Conservation (phyloP, 2,797 vertebrate genomes). For the Austrolebias charrua region DNA sequence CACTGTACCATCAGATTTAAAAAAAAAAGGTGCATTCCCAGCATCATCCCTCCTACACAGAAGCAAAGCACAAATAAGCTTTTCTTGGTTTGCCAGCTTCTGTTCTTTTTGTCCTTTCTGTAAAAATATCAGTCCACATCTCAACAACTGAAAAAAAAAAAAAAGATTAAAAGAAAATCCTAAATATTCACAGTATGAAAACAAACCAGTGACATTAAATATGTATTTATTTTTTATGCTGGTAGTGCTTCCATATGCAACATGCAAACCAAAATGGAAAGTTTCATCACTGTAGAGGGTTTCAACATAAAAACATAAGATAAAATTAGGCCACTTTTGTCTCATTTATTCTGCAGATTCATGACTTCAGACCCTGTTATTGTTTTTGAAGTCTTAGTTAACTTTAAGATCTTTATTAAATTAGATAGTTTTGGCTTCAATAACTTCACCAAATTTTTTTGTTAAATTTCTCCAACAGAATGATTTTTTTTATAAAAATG, state of each 20-base stretch:
- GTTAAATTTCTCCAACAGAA: no score
- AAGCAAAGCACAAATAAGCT: constrained; percentile 55
- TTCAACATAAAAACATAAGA: not conserved
- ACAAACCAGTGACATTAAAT: not conserved
- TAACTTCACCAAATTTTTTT: no score
- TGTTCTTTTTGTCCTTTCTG: constrained; percentile 39
- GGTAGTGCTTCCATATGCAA: not conserved
- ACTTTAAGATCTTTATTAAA: not conserved
- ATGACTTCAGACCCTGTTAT: not conserved
- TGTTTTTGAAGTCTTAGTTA: not conserved
- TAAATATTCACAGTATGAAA: constrained; percentile 2
- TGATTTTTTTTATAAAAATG: no score
- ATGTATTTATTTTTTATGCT: not conserved
- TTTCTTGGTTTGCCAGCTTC: constrained; percentile 49
- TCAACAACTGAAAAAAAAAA: constrained; percentile 13
- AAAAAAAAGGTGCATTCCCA: constrained; percentile 55
- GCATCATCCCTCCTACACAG: constrained; percentile 62
- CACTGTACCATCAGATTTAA: constrained; percentile 39
- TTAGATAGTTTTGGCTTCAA: no score
- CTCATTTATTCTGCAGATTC: not conserved
- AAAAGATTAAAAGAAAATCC: not conserved
- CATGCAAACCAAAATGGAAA: constrained; percentile 7
- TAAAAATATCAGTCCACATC: constrained; percentile 39
- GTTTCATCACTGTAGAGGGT: not conserved
- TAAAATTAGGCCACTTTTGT: not conserved